Evolutionary conservation across 2,888 invertebrate species (phyloP), one percentile per base, ranked within the genome.

Genomic region (Tuberolachnus salignus): DNA sequence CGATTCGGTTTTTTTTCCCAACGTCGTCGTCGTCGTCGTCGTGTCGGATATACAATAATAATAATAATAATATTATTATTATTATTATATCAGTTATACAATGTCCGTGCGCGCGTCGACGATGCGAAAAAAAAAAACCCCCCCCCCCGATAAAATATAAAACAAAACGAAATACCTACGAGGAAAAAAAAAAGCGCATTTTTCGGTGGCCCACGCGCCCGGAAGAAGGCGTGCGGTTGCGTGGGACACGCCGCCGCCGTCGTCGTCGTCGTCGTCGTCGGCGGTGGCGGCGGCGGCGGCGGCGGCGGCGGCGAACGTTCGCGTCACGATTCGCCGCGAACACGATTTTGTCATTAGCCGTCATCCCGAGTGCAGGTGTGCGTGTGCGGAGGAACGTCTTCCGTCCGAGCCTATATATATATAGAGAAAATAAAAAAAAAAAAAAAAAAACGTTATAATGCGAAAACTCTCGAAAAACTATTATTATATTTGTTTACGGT

Each of bases 291-390:
- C 26, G 21, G 2, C 70, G 42, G 14, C n/a, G n/a, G n/a, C n/a
- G n/a, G n/a, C n/a, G n/a, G 42, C 44, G 42, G 4, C 49, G 26
- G 13, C 42, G 53, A 46, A 61, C 9, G 46, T 66, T 49, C 66
- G 66, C 67, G 78, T 78, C 78, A 78, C 78, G 78, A 78, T 69
- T 61, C 10, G 59, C 59, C 59, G 78, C 59, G 69, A 78, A 78
- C 78, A 78, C 78, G 78, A 78, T 69, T 78, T 78, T 78, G 78
- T 78, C 78, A 78, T 78, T 78, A 78, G 75, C 67, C 75, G 55
- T 67, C 67, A 66, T 55, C 75, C 42, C 44, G 46, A 51, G 3
- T 8, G 51, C 3, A 3, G 23, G 44, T 42, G 44, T 46, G 71
- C 14, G 71, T 11, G 49, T n/a, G 13, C n/a, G 53, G 44, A 57